Evolutionary conservation across 1,140 invertebrate genomes (phyloP).

Genomic region (Branchinecta lynchi): DNA sequence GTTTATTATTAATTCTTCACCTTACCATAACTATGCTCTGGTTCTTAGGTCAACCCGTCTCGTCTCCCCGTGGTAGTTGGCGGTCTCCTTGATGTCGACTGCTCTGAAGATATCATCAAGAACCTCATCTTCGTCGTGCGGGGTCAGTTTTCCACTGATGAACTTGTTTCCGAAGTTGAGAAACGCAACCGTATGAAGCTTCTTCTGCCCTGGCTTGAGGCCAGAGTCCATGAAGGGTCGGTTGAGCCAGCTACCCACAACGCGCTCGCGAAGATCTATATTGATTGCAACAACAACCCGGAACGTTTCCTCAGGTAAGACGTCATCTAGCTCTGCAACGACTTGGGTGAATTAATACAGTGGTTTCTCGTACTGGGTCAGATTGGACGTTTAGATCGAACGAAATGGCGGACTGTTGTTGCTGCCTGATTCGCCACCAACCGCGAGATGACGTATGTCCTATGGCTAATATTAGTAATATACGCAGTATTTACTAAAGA

Average conservation of each 20-base stretch:
- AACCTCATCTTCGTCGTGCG: slow-evolving; percentile 93
- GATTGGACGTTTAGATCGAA: neutral
- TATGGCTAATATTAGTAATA: too few species aligned
- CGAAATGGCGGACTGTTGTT: too few species aligned
- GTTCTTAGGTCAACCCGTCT: slow-evolving; percentile 76
- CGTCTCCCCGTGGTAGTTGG: slow-evolving; percentile 94
- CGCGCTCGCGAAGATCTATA: slow-evolving; percentile 98
- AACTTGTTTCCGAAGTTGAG: slow-evolving; percentile 95
- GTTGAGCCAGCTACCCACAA: slow-evolving; percentile 96
- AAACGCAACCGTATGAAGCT: slow-evolving; percentile 93
- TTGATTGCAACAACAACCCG: slow-evolving; percentile 98
- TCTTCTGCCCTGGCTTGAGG: slow-evolving; percentile 90
- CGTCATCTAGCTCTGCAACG: neutral
- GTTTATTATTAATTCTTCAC: too few species aligned
- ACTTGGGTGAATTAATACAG: neutral
- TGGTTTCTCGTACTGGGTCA: slow-evolving; percentile 19
- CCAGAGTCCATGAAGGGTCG: slow-evolving; percentile 86
- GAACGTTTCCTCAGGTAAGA: slow-evolving; percentile 83
- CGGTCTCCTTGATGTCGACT: slow-evolving; percentile 93
- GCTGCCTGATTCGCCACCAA: too few species aligned
- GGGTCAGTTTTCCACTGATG: slow-evolving; percentile 96
- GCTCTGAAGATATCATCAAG: slow-evolving; percentile 97
- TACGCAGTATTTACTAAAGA: too few species aligned
- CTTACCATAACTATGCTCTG: too few species aligned
- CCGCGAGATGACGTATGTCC: too few species aligned